Conservation (phyloP, 2,888 invertebrate species). For the Drosophila mimica region DNA sequence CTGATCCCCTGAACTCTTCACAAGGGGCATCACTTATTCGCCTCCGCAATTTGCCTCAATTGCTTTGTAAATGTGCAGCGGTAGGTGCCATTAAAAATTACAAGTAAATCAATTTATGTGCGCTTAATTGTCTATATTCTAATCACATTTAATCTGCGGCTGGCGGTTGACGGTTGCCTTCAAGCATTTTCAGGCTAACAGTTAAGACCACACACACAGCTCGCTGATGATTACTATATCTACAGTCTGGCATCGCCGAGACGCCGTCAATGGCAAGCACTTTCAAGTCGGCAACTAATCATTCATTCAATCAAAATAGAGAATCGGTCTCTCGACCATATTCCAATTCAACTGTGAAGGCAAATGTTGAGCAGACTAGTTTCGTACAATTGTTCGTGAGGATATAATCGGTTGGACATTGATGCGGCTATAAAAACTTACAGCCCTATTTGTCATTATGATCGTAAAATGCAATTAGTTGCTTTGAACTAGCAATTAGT, state of each 20-base stretch:
- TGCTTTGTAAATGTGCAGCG: slow-evolving; percentile 20
- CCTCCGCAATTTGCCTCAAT: slow-evolving; percentile 24
- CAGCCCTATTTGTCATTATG: slow-evolving; percentile 51
- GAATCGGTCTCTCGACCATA: slow-evolving; percentile 46
- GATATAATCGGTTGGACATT: slow-evolving; percentile 38
- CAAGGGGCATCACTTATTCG: slow-evolving; percentile 37
- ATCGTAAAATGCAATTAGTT: slow-evolving; percentile 68
- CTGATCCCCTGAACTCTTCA: slow-evolving; percentile 3
- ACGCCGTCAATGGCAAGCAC: slow-evolving; percentile 44
- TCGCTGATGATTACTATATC: slow-evolving; percentile 58
- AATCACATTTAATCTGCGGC: slow-evolving; percentile 76
- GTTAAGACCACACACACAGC: slow-evolving; percentile 50
- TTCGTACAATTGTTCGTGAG: slow-evolving; percentile 50
- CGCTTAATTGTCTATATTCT: slow-evolving; percentile 77
- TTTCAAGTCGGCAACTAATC: slow-evolving; percentile 43
- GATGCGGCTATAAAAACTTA: slow-evolving; percentile 22
- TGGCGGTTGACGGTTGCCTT: slow-evolving; percentile 49
- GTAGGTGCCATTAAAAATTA: slow-evolving; percentile 66
- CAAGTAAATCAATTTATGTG: slow-evolving; percentile 75
- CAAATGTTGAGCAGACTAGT: slow-evolving; percentile 18
- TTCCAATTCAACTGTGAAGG: slow-evolving; percentile 23
- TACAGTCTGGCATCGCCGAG: slow-evolving; percentile 68
- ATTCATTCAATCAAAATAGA: slow-evolving; percentile 63
- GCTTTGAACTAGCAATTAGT: slow-evolving; percentile 25
- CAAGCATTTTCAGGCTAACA: slow-evolving; percentile 37